These are phyloP conservation scores for Amphimedon queenslandica DNA, from an alignment of 37 sponge, comb jelly and placozoan genomes.

Conservation along the genomic window DNA sequence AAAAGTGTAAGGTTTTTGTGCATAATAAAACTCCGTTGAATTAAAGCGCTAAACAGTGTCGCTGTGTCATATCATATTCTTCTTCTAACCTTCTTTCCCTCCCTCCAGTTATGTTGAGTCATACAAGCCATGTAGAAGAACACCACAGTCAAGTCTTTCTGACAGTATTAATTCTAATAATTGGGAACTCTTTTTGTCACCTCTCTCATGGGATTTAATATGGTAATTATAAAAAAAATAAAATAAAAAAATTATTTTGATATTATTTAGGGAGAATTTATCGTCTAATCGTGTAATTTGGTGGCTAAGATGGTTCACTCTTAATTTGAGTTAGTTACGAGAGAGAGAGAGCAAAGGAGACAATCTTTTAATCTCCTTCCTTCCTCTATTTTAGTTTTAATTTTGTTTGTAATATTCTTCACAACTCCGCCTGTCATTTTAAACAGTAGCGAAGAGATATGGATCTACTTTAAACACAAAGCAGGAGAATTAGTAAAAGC, in stretches of 20 bases:
- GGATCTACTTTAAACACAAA: too few relatives aligned
- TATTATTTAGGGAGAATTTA: slow-evolving; percentile 51
- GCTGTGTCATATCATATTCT: too few relatives aligned
- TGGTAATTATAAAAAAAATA: slow-evolving; percentile 37
- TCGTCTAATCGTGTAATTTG: slow-evolving; percentile 16
- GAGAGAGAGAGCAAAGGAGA: too few relatives aligned
- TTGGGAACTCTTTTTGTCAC: slow-evolving; percentile 45
- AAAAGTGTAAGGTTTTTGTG: slow-evolving; percentile 30
- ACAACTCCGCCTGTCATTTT: slow-evolving; percentile 34
- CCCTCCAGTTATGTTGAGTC: slow-evolving; percentile 14
- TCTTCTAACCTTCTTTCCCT: too few relatives aligned
- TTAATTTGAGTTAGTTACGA: slow-evolving; percentile 50
- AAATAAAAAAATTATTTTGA: too few relatives aligned
- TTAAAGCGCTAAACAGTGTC: too few relatives aligned
- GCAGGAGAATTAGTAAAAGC: too few relatives aligned
- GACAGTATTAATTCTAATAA: slow-evolving; percentile 3
- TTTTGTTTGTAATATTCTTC: too few relatives aligned
- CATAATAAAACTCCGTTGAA: too few relatives aligned
- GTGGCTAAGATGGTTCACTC: slow-evolving; percentile 47
- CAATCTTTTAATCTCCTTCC: too few relatives aligned
- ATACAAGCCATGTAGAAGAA: slow-evolving; percentile 13
- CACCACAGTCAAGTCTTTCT: slow-evolving; percentile 35
- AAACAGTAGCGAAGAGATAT: slow-evolving; percentile 11
- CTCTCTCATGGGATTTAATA: slow-evolving; percentile 42
- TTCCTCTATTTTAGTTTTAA: too few relatives aligned